A percentile compares a stretch with the other conserved stretches of the same genome.
These are phyloP conservation scores for Pecten maximus DNA, from an alignment of 2,888 invertebrate species.

Conservation along the genomic window DNA sequence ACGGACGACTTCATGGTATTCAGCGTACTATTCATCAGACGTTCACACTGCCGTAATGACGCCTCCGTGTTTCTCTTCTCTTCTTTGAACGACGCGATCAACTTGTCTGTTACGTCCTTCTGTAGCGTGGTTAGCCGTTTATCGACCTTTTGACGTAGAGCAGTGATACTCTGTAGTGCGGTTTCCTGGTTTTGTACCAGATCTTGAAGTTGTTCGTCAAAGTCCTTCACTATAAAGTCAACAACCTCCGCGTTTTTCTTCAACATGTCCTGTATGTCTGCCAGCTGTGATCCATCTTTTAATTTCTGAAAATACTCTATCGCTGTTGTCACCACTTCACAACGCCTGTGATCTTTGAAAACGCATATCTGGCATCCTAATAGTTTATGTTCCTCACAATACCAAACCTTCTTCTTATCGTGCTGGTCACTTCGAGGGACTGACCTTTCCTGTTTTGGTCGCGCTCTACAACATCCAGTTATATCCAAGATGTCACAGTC, in stretches of 20 bases:
- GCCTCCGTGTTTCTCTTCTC: slow-evolving; percentile 40
- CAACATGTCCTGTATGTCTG: too few relatives aligned
- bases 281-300: slow-evolving; percentile 40
- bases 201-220: too few relatives aligned
- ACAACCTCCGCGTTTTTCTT: too few relatives aligned
- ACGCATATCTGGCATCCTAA: slow-evolving; percentile 62
- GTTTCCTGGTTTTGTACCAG: too few relatives aligned
- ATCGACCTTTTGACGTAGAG: too few relatives aligned
- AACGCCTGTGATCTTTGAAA: slow-evolving; percentile 57
- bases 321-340: slow-evolving; percentile 55
- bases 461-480: background rate
- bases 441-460: background rate
- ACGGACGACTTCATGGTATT: background rate
- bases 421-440: background rate
- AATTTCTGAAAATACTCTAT: slow-evolving; percentile 44
- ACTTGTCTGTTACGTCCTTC: too few relatives aligned
- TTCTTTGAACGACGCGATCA: background rate
- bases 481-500: background rate
- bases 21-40: background rate
- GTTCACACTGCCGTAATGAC: background rate
- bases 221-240: too few relatives aligned
- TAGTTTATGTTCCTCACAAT: slow-evolving; percentile 60
- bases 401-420: slow-evolving; percentile 39
- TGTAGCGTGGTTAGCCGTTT: too few relatives aligned
- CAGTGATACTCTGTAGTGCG: too few relatives aligned